Conservation (phyloP, 2,888 invertebrate genomes). For the Itoplectis maculator region DNA sequence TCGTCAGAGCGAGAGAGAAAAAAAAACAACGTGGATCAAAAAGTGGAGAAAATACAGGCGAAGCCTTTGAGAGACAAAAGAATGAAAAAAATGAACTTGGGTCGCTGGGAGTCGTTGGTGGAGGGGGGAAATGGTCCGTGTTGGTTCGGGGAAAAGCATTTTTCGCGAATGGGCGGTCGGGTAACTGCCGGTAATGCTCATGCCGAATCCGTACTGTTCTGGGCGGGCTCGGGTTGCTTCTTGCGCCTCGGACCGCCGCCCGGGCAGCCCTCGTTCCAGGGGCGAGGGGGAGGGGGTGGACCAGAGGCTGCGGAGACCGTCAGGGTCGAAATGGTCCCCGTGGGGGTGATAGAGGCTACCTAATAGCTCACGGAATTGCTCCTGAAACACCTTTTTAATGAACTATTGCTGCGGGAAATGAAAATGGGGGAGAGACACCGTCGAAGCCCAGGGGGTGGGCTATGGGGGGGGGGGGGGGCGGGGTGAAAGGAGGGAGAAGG, state of each 20-base stretch:
- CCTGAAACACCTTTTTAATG: constrained; percentile 91
- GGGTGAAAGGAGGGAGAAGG: constrained; percentile 6
- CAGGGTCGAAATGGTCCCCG: constrained; percentile 84
- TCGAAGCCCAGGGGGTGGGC: constrained; percentile 4
- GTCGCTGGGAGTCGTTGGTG: background rate
- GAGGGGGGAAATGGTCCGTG: constrained; percentile 23
- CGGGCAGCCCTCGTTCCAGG: constrained; percentile 61
- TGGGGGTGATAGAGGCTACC: constrained; percentile 87
- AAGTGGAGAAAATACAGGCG: constrained; percentile 28
- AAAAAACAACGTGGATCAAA: constrained; percentile 33
- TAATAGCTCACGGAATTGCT: constrained; percentile 90
- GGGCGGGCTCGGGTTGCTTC: constrained; percentile 65
- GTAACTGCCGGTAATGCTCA: constrained; percentile 80
- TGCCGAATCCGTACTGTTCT: constrained; percentile 78
- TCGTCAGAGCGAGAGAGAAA: too few relatives aligned
- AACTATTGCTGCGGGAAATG: constrained; percentile 87
- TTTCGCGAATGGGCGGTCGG: constrained; percentile 75
- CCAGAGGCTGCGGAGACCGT: constrained; percentile 65
- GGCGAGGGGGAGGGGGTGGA: too few relatives aligned
- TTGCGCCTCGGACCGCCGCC: constrained; percentile 63
- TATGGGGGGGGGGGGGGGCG: too few relatives aligned
- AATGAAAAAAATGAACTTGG: constrained; percentile 39
- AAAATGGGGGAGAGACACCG: constrained; percentile 84
- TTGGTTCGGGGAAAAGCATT: constrained; percentile 63
- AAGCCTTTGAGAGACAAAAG: constrained; percentile 16